Evolutionary conservation across 2,797 vertebrate species (phyloP).

Genomic region (Rhinichthys osculus): DNA sequence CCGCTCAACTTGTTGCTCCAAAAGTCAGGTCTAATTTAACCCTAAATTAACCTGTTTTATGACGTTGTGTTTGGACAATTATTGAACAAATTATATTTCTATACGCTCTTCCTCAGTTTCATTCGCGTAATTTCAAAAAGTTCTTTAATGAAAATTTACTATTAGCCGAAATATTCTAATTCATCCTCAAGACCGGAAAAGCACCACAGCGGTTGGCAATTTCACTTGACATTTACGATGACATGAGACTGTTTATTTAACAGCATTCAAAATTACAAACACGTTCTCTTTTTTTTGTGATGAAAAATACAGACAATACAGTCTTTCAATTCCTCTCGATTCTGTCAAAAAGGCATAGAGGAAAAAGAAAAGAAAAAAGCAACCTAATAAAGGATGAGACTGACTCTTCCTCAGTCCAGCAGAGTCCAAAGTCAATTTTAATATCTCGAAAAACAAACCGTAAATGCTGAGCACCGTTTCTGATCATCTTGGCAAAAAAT

Average conservation of each 20-base stretch:
- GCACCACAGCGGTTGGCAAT: neutral
- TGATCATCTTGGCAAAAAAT: slow-evolving; percentile 44
- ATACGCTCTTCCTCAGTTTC: neutral
- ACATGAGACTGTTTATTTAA: slow-evolving; percentile 53
- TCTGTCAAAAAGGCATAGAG: neutral
- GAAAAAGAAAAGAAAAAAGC: neutral
- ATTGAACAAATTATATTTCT: neutral
- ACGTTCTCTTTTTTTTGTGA: neutral
- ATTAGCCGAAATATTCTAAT: neutral
- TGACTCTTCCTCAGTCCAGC: slow-evolving; percentile 25
- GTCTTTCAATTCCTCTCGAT: slow-evolving; percentile 14
- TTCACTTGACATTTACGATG: slow-evolving; percentile 20
- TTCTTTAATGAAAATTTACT: neutral
- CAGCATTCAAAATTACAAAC: slow-evolving; percentile 46
- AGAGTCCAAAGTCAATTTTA: slow-evolving; percentile 29
- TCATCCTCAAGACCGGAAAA: neutral
- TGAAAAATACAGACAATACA: slow-evolving; percentile 13
- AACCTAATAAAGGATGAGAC: neutral
- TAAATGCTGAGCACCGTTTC: slow-evolving; percentile 52
- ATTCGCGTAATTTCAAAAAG: neutral
- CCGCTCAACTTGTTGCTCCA: no score
- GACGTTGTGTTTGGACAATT: neutral
- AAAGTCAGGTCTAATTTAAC: neutral
- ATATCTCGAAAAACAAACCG: slow-evolving; percentile 27
- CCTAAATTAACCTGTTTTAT: neutral